Evolutionary conservation across 1,140 invertebrate genomes (phyloP), one percentile per base, ranked within the genome.

Genomic region (Proctacanthus coquilletti): DNA sequence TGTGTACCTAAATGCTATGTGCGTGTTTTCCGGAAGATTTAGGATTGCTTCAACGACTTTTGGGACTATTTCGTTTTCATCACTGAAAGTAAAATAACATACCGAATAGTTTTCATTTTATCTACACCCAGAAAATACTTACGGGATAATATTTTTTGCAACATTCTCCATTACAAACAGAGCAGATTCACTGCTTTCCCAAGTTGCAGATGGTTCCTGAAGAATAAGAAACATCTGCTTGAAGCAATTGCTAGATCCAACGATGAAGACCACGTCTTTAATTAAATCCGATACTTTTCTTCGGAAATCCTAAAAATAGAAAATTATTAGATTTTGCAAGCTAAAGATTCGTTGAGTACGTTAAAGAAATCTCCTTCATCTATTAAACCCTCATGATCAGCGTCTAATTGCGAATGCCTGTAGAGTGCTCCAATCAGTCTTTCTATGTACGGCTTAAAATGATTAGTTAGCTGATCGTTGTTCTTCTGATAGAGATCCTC

Each of bases 221-320:
- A 87, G 64, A 18, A 70, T 72, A 0, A 77, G 52, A 56, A 85
- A 86, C 78, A 95, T 91, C 66, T 95, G 85, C 47, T 81, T 70
- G 60, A 98, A 94, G 57, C 88, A 87, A 36, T 79, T 77, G 39
- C 81, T 80, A 27, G 89, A 92, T 1, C 92, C 89, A 38, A 96
- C 83, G 40, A 98, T 88, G 59, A 96, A 97, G n/a, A 94, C 83
- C 18, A 97, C 84, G 64, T 98, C 94, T 61, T 93, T 93, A 33
- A 97, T 87, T 31, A 97, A 64, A 52, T 97, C 93, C 5, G 80
- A 82, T 0, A 93, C 91, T 53, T 89, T 80, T 37, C 71, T 62
- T 48, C 94, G 69, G 61, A 98, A 98, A 45, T 94, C 88, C 53
- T 81, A 69, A 32, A 78, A 63, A 39, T 13, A 25, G 18, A 37